Evolutionary conservation across 2,797 vertebrate species (phyloP), one percentile per base, ranked within the genome.

Genomic region (Sebastes umbrosus): DNA sequence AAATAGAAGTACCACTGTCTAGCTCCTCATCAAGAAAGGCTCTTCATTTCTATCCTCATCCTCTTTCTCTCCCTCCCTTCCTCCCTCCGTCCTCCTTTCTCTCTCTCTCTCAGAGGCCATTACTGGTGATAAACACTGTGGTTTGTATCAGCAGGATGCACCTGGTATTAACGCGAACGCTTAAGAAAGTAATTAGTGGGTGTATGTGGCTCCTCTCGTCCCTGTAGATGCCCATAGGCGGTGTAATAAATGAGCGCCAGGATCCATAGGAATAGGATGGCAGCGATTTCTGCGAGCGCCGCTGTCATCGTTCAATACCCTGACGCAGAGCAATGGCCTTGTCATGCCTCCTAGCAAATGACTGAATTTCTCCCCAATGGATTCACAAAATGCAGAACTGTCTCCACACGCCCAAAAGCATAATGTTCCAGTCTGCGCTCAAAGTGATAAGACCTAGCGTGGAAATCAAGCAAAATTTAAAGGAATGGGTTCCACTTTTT

Each of bases 81-180:
- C 27, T 27, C 27, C 27, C 27, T 29, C 27, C 27, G 27, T 46
- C 75, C 22, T 34, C 13, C 68, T 73, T 20, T 87, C 70, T 71
- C 73, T 79, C 36, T 36, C 73, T 39, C 73, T 85, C 87, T 88
- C 85, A 22, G 80, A 92, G 91, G 91, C 90, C 91, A 94, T 94
- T 94, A 94, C 89, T 85, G 90, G 89, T 95, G 93, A 94, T 94
- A 94, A 95, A 95, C 94, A 94, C 85, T 36, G 88, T 22, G 84
- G 88, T 94, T 88, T 93, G 90, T 95, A 95, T 95, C 94, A 94
- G 93, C 92, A 86, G 92, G 92, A 92, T 92, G 92, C 94, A 95
- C 94, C 94, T 95, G 94, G 94, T 92, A 94, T 94, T 94, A 94
- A 90, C 83, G 81, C 60, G 12, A 88, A 87, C 62, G 90, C 93